Evolutionary conservation across 2,113 vertebrate species (phyloP).

Genomic region (Antigone vipio): DNA sequence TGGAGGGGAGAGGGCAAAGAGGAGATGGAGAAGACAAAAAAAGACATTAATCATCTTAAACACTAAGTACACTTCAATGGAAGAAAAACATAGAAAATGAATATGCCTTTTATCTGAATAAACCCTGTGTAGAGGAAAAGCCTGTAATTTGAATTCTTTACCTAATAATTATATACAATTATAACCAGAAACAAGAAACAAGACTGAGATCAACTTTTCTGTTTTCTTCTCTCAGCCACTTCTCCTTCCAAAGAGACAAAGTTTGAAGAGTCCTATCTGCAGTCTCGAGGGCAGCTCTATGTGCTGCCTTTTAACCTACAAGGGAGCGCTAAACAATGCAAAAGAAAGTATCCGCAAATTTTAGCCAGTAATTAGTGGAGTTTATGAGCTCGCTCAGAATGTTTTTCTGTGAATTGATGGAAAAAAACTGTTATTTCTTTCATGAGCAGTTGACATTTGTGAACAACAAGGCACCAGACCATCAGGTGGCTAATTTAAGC

Average conservation of each 20-base stretch:
- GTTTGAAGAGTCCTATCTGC: background rate
- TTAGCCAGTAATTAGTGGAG: background rate
- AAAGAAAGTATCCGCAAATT: background rate
- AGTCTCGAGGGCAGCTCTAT: background rate
- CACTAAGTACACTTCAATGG: background rate
- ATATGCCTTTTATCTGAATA: background rate
- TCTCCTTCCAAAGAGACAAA: background rate
- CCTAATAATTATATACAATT: background rate
- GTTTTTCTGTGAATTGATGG: slow-evolving; percentile 5
- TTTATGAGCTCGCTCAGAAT: slow-evolving; percentile 29
- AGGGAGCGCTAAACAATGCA: background rate
- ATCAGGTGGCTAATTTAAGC: slow-evolving; percentile 67
- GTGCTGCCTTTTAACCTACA: background rate
- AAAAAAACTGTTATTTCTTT: slow-evolving; percentile 23
- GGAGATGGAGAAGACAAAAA: background rate
- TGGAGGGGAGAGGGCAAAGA: background rate
- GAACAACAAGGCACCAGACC: slow-evolving; percentile 63
- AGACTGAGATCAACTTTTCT: background rate
- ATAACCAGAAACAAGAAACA: background rate
- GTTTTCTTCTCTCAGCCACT: background rate
- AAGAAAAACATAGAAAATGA: background rate
- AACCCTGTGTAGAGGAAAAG: background rate
- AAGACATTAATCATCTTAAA: background rate
- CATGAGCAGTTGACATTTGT: slow-evolving; percentile 61
- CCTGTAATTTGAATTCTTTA: background rate